Conservation (phyloP, 2,888 invertebrate genomes). For the Hemicrepidius hirtus region DNA sequence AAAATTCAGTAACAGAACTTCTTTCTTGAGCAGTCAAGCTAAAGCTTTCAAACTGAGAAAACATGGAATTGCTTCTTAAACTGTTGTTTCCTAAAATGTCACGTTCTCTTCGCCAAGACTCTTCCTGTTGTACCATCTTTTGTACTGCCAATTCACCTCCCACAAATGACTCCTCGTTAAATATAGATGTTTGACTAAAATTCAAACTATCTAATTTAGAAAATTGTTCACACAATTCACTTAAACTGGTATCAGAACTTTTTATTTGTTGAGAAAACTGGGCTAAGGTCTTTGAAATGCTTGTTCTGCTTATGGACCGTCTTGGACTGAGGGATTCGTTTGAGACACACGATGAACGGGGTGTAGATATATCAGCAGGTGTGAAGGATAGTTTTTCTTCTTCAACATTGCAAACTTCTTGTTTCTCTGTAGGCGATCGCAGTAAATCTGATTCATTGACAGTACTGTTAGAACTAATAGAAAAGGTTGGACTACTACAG, state of each 20-base stretch:
- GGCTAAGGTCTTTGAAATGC: constrained; percentile 52
- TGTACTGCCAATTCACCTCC: constrained; percentile 68
- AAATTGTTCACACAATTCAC: constrained; percentile 61
- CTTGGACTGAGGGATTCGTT: constrained; percentile 7
- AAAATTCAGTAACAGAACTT: constrained; percentile 72
- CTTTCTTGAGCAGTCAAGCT: constrained; percentile 58
- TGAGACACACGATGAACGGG: constrained; percentile 58
- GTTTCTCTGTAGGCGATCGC: neutral
- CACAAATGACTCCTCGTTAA: constrained; percentile 60
- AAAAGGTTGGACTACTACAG: neutral
- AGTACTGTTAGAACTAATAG: constrained; percentile 59
- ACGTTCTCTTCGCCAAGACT: constrained; percentile 69
- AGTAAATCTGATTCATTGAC: constrained; percentile 66
- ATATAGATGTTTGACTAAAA: constrained; percentile 23
- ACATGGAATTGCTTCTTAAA: constrained; percentile 17
- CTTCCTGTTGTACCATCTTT: constrained; percentile 70
- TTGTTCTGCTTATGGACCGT: constrained; percentile 15
- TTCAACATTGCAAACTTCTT: neutral
- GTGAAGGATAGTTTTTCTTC: constrained; percentile 31
- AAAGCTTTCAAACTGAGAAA: constrained; percentile 24
- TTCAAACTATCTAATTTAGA: constrained; percentile 45
- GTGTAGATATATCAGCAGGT: constrained; percentile 62
- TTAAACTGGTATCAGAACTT: constrained; percentile 61
- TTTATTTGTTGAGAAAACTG: constrained; percentile 59
- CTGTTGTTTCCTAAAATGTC: constrained; percentile 49